Evolutionary conservation across 2,797 vertebrate genomes (phyloP).

Genomic region (Limnodromus scolopaceus): DNA sequence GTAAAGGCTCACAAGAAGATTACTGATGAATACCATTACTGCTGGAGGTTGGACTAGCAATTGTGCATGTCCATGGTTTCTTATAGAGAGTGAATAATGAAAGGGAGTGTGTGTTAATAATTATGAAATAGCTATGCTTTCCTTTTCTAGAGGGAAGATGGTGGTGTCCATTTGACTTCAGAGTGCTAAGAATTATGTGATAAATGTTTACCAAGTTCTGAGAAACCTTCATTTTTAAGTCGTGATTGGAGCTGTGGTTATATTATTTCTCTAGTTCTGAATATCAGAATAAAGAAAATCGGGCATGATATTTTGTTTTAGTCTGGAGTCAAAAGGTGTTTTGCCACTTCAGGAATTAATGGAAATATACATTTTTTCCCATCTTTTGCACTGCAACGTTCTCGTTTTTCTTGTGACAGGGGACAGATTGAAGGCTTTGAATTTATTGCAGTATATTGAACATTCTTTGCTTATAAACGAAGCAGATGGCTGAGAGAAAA

Average conservation of each 20-base stretch:
- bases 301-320: neutral
- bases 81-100: constrained; percentile 8
- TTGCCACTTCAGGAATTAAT: neutral
- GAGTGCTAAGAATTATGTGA: neutral
- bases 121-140: constrained; percentile 1
- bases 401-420: neutral
- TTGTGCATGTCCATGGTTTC: constrained; percentile 30
- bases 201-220: neutral
- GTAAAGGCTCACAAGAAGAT: constrained; percentile 56
- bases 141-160: neutral
- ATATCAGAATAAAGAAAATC: neutral
- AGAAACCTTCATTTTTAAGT: neutral
- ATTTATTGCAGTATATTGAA: neutral
- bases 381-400: neutral
- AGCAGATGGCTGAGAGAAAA: constrained; percentile 21
- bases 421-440: neutral
- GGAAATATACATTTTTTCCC: neutral
- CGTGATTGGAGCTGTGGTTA: neutral
- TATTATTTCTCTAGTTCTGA: neutral
- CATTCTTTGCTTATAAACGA: neutral
- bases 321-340: neutral
- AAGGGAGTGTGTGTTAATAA: constrained; percentile 9
- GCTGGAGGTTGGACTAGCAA: constrained; percentile 51
- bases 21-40: constrained; percentile 66
- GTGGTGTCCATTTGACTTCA: neutral